Evolutionary conservation across 2,888 invertebrate genomes (phyloP), one percentile per base, ranked within the genome.

Genomic region (Andrena chrysosceles): DNA sequence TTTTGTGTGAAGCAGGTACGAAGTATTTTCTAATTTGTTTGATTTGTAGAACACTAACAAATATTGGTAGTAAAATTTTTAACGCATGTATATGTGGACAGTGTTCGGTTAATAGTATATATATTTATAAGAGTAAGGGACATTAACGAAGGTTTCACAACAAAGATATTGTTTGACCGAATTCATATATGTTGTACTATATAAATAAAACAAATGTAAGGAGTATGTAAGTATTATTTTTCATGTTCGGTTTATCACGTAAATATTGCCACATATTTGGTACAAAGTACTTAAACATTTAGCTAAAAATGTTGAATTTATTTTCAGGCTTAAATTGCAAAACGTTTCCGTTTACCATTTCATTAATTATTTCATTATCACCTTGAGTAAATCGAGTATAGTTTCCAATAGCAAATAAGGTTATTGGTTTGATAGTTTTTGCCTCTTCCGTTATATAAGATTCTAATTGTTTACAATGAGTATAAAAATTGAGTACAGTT

Each of bases 191-290:
- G 4, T 31, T 16, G 16, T 62, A 48, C 13, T 35, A 35, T 69
- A 69, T 29, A 35, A 54, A 59, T 48, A 68, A 54, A n/a, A 13
- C 16, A 29, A 59, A 59, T 3, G 1, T 20, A 8, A 7, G 20
- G 3, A n/a, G 20, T 8, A 54, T 8, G 20, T 20, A 54, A 54
- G 7, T 23, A 10, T 23, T 56, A 10, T 52, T 20, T 52, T 52
- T 56, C 23, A 26, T 26, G 35, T 8, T 66, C 16, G 42, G n/a
- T 59, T 67, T 42, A n/a, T 42, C 42, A 42, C 42, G 0, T 4
- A 48, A 67, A 31, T 54, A 62, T 73, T 68, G 20, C 20, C 31
- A 68, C 62, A 3, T 74, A 68, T 79, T 69, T 70, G 56, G 64
- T 75, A 60, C 33, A 0, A 29, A 75, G 10, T 54, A 31, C 33